A percentile compares a stretch with the other conserved stretches of the same genome.
These are phyloP conservation scores for Patella ulyssiponensis DNA, from an alignment of 2,888 invertebrate species.

Conservation along the genomic window DNA sequence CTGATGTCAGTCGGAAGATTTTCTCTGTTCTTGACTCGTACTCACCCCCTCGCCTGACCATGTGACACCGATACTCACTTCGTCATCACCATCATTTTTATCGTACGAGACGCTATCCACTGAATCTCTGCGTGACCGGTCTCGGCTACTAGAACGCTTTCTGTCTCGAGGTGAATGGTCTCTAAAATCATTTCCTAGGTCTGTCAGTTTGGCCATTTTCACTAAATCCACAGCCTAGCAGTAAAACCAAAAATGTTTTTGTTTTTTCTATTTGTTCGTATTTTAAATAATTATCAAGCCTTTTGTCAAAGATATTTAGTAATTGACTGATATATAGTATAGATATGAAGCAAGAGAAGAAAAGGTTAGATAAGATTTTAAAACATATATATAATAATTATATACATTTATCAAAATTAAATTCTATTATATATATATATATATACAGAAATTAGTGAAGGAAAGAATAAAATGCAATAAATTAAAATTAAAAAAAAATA, in stretches of 20 bases:
- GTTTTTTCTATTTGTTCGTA: background rate
- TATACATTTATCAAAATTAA: background rate
- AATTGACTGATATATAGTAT: slow-evolving; percentile 12
- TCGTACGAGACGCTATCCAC: slow-evolving; percentile 78
- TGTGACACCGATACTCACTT: slow-evolving; percentile 78
- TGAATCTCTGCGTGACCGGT: slow-evolving; percentile 77
- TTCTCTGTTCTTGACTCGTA: slow-evolving; percentile 48
- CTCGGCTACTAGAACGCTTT: slow-evolving; percentile 76
- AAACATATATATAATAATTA: background rate
- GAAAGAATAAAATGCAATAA: background rate
- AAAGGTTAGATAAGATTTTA: background rate
- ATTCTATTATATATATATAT: background rate
- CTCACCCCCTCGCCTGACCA: slow-evolving; percentile 69
- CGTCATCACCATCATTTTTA: slow-evolving; percentile 76
- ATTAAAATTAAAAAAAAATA: slow-evolving; percentile 18
- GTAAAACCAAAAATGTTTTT: slow-evolving; percentile 44
- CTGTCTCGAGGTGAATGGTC: slow-evolving; percentile 62
- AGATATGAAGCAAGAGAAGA: background rate
- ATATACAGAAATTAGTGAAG: background rate
- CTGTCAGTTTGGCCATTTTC: slow-evolving; percentile 89
- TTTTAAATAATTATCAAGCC: too few relatives aligned
- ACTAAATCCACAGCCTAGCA: slow-evolving; percentile 90
- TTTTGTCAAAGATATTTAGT: slow-evolving; percentile 9
- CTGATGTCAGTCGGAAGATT: background rate
- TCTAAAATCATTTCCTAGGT: slow-evolving; percentile 77